Conservation (phyloP, 2,797 vertebrate species). For the Mionectes olivaceus region DNA sequence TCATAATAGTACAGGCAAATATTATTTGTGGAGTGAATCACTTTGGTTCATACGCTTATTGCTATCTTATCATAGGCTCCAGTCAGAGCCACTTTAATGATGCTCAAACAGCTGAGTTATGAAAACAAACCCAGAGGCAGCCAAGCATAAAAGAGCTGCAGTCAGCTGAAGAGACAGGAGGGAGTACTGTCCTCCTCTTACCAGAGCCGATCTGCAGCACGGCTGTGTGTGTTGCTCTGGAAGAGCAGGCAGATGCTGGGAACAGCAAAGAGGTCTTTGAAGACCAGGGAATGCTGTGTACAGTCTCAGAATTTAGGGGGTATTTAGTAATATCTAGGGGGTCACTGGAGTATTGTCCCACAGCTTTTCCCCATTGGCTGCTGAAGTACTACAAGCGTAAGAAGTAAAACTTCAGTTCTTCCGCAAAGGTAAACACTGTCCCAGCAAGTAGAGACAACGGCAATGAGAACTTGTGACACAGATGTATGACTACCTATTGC, state of each 20-base stretch:
- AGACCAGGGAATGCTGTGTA: not conserved
- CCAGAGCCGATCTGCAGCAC: fast-evolving
- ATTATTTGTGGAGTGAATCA: not conserved
- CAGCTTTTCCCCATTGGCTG: not conserved
- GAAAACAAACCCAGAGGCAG: conserved; percentile 18
- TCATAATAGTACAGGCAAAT: not conserved
- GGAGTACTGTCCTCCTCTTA: not conserved
- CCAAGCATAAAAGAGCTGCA: not conserved
- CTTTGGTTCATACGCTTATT: conserved; percentile 9
- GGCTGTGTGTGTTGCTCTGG: not conserved
- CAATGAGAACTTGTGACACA: not conserved
- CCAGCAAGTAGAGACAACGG: not conserved
- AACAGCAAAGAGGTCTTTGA: not conserved
- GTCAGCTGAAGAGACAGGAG: not conserved
- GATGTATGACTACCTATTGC: not conserved
- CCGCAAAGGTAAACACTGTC: not conserved
- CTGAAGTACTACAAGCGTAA: not conserved
- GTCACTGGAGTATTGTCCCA: not conserved
- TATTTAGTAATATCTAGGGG: not conserved
- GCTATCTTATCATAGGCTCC: not conserved
- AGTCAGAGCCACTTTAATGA: conserved; percentile 19
- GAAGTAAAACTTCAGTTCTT: not conserved
- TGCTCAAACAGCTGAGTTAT: not conserved
- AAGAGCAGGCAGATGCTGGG: not conserved
- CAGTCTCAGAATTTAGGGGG: not conserved